These are phyloP conservation scores for Styela clava DNA, from an alignment of 23 tunicate genomes.

Conservation along the genomic window DNA sequence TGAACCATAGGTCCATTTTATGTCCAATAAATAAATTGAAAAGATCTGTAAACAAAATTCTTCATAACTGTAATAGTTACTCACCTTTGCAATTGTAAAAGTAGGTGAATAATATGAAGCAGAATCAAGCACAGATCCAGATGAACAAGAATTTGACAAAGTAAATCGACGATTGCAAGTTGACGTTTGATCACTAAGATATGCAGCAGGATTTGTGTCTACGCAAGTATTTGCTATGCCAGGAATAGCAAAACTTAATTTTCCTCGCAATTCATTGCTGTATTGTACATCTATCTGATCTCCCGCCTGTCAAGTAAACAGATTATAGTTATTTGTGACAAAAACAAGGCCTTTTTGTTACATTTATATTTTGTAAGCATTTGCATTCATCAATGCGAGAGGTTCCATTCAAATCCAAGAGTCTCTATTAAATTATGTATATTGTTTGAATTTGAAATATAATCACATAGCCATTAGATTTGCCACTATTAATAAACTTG, in stretches of 20 bases:
- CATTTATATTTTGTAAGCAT: too few relatives aligned
- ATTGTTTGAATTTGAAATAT: too few relatives aligned
- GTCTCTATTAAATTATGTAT: too few relatives aligned
- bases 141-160: constrained; percentile 21
- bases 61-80: too few relatives aligned
- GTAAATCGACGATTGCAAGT: constrained; percentile 34
- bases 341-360: background rate
- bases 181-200: constrained; percentile 5
- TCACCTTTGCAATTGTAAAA: background rate
- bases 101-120: constrained; percentile 17
- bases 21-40: too few relatives aligned
- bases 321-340: background rate
- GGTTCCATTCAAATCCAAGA: too few relatives aligned
- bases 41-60: too few relatives aligned
- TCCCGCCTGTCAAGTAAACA: constrained; percentile 2
- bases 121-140: constrained; percentile 28
- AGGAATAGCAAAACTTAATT: constrained; percentile 9
- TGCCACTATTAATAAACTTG: too few relatives aligned
- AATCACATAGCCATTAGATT: too few relatives aligned
- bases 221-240: constrained; percentile 40
- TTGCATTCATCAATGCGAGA: too few relatives aligned
- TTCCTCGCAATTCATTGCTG: constrained; percentile 23
- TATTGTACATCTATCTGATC: constrained; percentile 24
- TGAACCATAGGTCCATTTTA: too few relatives aligned
- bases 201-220: constrained; percentile 43